Evolutionary conservation across 2,888 invertebrate species (phyloP), one percentile per base, ranked within the genome.

Genomic region (Aleiodes testaceus): DNA sequence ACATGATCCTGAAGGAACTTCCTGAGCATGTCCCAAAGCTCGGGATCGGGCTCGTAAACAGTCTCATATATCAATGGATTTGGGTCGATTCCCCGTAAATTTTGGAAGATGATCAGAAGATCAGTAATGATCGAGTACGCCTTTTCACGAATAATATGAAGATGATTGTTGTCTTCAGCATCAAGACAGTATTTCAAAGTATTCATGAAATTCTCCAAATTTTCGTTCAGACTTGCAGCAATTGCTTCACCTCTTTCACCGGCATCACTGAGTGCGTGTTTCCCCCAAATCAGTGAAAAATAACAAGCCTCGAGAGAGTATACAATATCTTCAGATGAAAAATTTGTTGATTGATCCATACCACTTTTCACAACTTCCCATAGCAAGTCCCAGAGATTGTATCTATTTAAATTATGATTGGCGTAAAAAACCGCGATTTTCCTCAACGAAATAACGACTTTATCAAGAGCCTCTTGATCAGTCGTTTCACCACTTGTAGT

Each of bases 81-180:
- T 85, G 78, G 88, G 85, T 84, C 89, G 81, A 79, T 88, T 1
- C 88, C 87, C 78, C 97, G 88, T 82, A 96, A 95, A 87, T 94
- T 94, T 82, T 97, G 96, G 90, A 98, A 99, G 79, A 97, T 92
- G 16, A 99, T 93, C 80, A 99, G 89, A 79, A 97, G 89, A 89
- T 99, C 99, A 88, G 99, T 98, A 68, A 99, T 92, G n/a, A 95
- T 95, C 72, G 95, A 93, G 88, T 97, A 99, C 0, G 98, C 97
- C 93, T 86, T 86, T 77, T 87, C 87, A 64, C 84, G 79, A 20
- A 61, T 44, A n/a, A 1, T 14, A 11, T 9, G 2, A 61, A 2
- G 5, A 14, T 6, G 4, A 1, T 18, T 20, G 3, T 11, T 20
- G 1, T 3, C 9, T 9, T 36, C 61, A 65, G 91, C 89, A 55